A percentile compares a stretch with the other conserved stretches of the same genome.
Evolutionary conservation across 1,140 invertebrate genomes (phyloP).

Genomic region (Rhizoglyphus robini): DNA sequence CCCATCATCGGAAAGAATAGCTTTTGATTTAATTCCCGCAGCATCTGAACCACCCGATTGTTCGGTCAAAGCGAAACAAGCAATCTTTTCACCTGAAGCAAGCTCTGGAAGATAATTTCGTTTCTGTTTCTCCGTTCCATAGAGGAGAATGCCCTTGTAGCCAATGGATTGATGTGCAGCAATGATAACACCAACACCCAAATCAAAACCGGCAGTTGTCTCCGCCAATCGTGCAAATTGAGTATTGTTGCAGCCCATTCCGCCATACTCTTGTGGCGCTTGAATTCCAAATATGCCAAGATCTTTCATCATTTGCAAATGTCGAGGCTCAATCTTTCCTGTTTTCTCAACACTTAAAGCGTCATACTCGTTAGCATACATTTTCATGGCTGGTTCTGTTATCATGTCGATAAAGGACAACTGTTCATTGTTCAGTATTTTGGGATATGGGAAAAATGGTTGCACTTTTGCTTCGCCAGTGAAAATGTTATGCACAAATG

Average conservation of each 20-base stretch:
- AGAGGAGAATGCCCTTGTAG: conserved; percentile 75
- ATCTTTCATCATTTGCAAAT: conserved; percentile 39
- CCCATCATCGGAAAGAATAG: conserved; percentile 28
- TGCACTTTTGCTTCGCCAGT: conserved; percentile 61
- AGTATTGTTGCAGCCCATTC: conserved; percentile 43
- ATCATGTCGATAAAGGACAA: conserved; percentile 39
- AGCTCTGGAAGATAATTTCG: conserved; percentile 80
- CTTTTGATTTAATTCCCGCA: conserved; percentile 41
- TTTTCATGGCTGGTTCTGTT: conserved; percentile 38
- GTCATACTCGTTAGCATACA: conserved; percentile 41
- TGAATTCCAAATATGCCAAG: conserved; percentile 46
- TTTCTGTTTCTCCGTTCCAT: conserved; percentile 74
- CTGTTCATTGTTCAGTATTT: conserved; percentile 40
- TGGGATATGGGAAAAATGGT: conserved; percentile 42
- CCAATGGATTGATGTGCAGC: conserved; percentile 48
- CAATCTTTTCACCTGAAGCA: conserved; percentile 62
- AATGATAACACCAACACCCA: conserved; percentile 41
- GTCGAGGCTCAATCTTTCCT: conserved; percentile 36
- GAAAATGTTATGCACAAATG: conserved; percentile 73
- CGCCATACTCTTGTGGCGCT: conserved; percentile 33
- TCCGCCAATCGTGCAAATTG: conserved; percentile 46
- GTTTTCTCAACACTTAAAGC: conserved; percentile 38
- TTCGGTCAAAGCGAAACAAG: conserved; percentile 92
- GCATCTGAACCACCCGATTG: conserved; percentile 84
- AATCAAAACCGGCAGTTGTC: conserved; percentile 42